A percentile compares a stretch with the other conserved stretches of the same genome.
Conservation (phyloP, 2,113 vertebrate species). For the Paramisgurnus dabryanus region DNA sequence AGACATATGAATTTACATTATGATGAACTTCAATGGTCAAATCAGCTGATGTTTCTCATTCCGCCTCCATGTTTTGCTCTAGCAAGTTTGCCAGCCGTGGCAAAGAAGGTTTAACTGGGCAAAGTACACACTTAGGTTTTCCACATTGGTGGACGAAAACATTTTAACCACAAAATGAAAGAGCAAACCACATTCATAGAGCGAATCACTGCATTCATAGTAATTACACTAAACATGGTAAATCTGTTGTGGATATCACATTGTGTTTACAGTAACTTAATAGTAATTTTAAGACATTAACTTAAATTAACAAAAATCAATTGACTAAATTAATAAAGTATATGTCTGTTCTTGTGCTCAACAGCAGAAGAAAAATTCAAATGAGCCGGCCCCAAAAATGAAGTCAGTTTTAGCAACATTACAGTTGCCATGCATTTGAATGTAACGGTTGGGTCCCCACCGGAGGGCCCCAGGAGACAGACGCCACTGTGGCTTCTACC, state of each 20-base stretch:
- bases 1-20: not conserved
- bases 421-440: slow-evolving; percentile 23
- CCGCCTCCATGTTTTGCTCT: not conserved
- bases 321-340: not conserved
- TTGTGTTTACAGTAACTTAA: too few relatives aligned
- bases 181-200: not conserved
- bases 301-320: not conserved
- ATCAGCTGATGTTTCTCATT: not conserved
- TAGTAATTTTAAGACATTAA: too few relatives aligned
- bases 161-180: slow-evolving; percentile 60
- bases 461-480: slow-evolving; percentile 35
- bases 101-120: slow-evolving; percentile 38
- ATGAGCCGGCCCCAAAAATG: not conserved
- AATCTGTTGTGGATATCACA: slow-evolving; percentile 55
- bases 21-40: not conserved
- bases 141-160: slow-evolving; percentile 58
- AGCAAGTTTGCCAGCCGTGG: not conserved
- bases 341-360: not conserved
- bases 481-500: slow-evolving; percentile 45
- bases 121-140: slow-evolving; percentile 52
- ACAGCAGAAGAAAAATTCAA: not conserved
- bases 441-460: slow-evolving; percentile 12
- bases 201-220: slow-evolving; percentile 58
- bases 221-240: slow-evolving; percentile 37
- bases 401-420: slow-evolving; percentile 2